Conservation (phyloP, 2,888 invertebrate genomes). For the Nomada fucata region DNA sequence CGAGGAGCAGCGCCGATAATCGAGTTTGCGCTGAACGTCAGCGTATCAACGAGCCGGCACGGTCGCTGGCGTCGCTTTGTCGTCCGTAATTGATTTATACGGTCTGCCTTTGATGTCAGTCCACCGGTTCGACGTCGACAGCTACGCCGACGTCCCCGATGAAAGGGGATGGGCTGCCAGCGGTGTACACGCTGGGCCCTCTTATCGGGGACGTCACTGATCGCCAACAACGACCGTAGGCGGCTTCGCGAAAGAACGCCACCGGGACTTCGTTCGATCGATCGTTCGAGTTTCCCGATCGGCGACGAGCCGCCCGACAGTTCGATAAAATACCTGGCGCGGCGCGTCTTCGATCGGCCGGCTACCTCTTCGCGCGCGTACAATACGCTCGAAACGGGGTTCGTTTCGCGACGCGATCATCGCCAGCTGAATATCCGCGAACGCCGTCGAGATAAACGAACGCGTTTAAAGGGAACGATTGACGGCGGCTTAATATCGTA, state of each 20-base stretch:
- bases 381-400: no score
- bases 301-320: not conserved
- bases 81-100: slow-evolving; percentile 80
- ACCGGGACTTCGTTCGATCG: slow-evolving; percentile 1
- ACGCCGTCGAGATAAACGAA: not conserved
- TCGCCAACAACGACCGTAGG: slow-evolving; percentile 29
- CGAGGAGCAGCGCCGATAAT: slow-evolving; percentile 72
- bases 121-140: slow-evolving; percentile 60
- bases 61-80: slow-evolving; percentile 76
- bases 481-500: not conserved
- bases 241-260: slow-evolving; percentile 12
- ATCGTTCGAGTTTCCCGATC: slow-evolving; percentile 3
- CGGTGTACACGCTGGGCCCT: slow-evolving; percentile 14
- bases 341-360: not conserved
- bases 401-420: not conserved
- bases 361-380: no score
- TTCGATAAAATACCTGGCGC: not conserved
- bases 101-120: slow-evolving; percentile 76
- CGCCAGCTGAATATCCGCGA: not conserved
- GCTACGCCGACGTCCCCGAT: slow-evolving; percentile 47
- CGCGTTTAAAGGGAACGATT: not conserved
- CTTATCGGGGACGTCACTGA: slow-evolving; percentile 58
- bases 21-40: slow-evolving; percentile 75
- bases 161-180: slow-evolving; percentile 6
- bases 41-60: slow-evolving; percentile 62